Evolutionary conservation across 2,797 vertebrate genomes (phyloP).

Genomic region (Hoplostethus atlanticus): DNA sequence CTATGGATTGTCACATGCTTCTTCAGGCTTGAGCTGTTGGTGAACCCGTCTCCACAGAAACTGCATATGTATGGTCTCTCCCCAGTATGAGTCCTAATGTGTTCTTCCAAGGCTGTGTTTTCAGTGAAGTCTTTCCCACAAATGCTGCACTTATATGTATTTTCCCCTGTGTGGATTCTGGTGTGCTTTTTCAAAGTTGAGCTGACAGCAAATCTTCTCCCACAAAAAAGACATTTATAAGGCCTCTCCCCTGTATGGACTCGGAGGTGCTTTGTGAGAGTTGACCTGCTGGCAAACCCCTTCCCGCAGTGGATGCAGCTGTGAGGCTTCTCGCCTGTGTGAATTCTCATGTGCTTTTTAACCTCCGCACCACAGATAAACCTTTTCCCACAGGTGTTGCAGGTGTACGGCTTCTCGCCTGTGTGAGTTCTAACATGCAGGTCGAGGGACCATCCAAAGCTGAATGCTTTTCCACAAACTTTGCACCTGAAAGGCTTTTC

Average conservation of each 20-base stretch:
- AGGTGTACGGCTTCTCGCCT: too few relatives aligned
- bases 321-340: constrained; percentile 8
- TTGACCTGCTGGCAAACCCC: not conserved
- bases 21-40: too few relatives aligned
- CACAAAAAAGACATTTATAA: not conserved
- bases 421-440: too few relatives aligned
- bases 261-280: not conserved
- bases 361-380: not conserved
- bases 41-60: too few relatives aligned
- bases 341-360: not conserved
- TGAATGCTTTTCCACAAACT: too few relatives aligned
- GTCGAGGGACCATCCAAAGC: too few relatives aligned
- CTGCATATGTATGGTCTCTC: too few relatives aligned
- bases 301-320: not conserved
- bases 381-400: not conserved
- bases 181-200: not conserved
- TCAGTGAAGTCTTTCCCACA: not conserved
- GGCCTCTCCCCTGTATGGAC: constrained; percentile 16
- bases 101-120: not conserved
- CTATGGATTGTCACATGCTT: too few relatives aligned
- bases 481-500: too few relatives aligned
- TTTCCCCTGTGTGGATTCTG: constrained; percentile 9
- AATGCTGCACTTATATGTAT: not conserved
- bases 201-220: not conserved
- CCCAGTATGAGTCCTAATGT: not conserved